Percentiles rank a stretch among this genome's conserved stretches.
These are phyloP conservation scores for Poecile montanus DNA, from an alignment of 2,797 vertebrate species.

Conservation along the genomic window DNA sequence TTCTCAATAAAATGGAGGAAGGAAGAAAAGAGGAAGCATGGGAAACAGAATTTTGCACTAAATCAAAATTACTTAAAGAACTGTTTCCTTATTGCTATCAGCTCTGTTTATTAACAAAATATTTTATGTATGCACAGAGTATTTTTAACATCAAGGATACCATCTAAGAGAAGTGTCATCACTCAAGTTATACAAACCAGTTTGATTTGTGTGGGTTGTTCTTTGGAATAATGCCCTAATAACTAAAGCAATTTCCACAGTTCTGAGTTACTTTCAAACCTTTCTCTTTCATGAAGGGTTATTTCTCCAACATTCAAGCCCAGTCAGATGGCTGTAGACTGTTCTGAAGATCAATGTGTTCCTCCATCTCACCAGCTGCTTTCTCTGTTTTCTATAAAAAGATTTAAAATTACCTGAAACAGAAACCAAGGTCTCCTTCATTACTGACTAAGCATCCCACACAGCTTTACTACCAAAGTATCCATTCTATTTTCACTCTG, in stretches of 20 bases:
- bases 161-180: background rate
- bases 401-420: background rate
- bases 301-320: background rate
- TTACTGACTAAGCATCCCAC: background rate
- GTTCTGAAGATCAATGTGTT: accelerated
- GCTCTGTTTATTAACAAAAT: background rate
- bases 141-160: background rate
- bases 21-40: background rate
- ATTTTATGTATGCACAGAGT: background rate
- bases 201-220: background rate
- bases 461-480: background rate
- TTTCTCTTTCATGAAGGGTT: background rate
- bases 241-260: background rate
- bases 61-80: background rate
- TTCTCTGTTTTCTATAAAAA: background rate
- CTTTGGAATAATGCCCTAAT: background rate
- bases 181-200: background rate
- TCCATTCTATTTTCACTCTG: background rate
- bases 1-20: background rate
- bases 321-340: background rate
- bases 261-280: background rate
- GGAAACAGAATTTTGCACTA: background rate
- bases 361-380: background rate
- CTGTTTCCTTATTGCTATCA: background rate
- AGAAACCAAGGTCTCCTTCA: background rate